These are phyloP conservation scores for Deroplatys truncata DNA, from an alignment of 2,888 invertebrate species.

Conservation along the genomic window DNA sequence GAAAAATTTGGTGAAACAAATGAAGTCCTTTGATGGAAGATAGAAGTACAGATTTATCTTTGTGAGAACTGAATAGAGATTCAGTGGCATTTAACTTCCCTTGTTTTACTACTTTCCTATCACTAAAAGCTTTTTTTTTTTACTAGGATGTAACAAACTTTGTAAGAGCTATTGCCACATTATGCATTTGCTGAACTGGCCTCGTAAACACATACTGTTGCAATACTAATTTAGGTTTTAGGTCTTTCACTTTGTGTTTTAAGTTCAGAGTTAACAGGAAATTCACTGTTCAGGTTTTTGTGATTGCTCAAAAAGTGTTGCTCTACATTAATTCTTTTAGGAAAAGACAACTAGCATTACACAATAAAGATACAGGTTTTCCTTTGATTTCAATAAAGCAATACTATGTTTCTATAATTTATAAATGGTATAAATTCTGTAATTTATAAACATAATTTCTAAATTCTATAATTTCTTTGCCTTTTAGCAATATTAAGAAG, in stretches of 20 bases:
- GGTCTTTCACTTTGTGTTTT: background rate
- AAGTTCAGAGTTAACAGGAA: background rate
- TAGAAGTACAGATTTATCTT: background rate
- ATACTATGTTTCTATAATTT: too few species aligned
- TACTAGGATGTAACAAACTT: background rate
- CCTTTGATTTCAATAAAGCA: too few species aligned
- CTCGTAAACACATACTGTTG: background rate
- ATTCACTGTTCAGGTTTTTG: background rate
- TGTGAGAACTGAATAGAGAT: background rate
- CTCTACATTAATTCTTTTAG: background rate
- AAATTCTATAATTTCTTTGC: too few species aligned
- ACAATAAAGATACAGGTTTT: too few species aligned
- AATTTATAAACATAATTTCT: too few species aligned
- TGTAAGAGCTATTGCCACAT: background rate
- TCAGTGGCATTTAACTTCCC: background rate
- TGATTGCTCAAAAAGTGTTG: background rate
- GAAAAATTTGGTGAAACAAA: background rate
- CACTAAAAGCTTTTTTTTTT: too few species aligned
- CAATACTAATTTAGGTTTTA: constrained; percentile 2
- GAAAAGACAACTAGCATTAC: background rate
- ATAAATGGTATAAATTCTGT: too few species aligned
- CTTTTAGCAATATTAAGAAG: too few species aligned
- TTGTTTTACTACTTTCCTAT: background rate
- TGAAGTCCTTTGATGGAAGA: background rate
- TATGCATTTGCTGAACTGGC: background rate